These are phyloP conservation scores for Pristionchus fissidentatus DNA, from an alignment of 2,888 invertebrate genomes.

Conservation along the genomic window DNA sequence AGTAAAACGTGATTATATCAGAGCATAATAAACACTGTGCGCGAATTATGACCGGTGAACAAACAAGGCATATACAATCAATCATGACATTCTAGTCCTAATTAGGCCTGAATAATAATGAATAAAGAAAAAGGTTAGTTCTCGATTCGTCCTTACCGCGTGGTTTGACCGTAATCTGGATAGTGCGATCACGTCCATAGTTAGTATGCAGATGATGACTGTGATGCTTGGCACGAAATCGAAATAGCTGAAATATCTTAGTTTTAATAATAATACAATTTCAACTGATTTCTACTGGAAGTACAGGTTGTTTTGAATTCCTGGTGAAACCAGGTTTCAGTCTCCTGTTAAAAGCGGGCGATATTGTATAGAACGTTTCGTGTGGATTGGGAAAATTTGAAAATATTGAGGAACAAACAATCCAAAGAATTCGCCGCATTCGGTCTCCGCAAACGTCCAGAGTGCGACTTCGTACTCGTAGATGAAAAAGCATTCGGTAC, in stretches of 20 bases:
- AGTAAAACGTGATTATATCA: too few relatives aligned
- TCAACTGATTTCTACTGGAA: neutral
- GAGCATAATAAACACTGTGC: too few relatives aligned
- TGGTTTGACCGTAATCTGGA: neutral
- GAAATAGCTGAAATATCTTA: slow-evolving; percentile 2
- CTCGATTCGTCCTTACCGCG: neutral
- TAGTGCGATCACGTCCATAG: slow-evolving; percentile 5
- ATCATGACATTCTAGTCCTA: too few relatives aligned
- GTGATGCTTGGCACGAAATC: slow-evolving; percentile 12
- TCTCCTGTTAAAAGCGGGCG: too few relatives aligned
- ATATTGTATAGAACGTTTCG: too few relatives aligned
- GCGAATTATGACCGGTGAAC: too few relatives aligned
- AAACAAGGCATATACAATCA: too few relatives aligned
- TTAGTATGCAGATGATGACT: neutral
- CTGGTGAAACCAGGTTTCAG: too few relatives aligned
- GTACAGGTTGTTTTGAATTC: neutral
- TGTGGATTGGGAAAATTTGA: neutral
- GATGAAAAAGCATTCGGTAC: slow-evolving; percentile 14
- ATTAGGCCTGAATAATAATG: too few relatives aligned
- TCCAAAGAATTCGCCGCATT: slow-evolving; percentile 15
- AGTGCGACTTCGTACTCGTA: slow-evolving; percentile 35
- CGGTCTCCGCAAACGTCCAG: slow-evolving; percentile 21
- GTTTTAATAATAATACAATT: neutral
- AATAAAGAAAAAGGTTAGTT: too few relatives aligned
- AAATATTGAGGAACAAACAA: neutral